Evolutionary conservation across 2,888 invertebrate genomes (phyloP), one percentile per base, ranked within the genome.

Genomic region (Xanthorhoe designata): DNA sequence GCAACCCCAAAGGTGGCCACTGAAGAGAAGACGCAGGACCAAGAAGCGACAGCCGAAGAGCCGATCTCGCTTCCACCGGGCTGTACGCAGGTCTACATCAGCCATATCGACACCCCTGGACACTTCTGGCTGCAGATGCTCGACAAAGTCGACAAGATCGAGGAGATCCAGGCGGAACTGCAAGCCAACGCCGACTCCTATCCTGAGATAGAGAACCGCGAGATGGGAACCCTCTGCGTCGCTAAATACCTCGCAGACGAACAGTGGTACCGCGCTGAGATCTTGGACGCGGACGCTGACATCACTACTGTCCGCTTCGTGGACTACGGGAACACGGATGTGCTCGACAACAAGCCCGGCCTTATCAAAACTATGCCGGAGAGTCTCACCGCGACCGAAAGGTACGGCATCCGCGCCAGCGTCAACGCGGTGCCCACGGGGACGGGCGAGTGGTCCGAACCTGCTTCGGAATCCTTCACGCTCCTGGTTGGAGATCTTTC

Each of bases 241-340:
- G 98, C 98, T 0, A 96, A 96, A 78, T 98, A 97, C 84, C 95
- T 96, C 0, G 96, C 95, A 1, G 98, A 99, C 81, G 96, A 96
- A 49, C 95, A 95, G 71, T 99, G 99, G 99, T 99, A 99, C 86
- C 95, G 99, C 65, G 99, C 98, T 0, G 96, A 96, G 81, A 96
- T 99, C 8, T 94, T 98, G 49, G 98, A 97, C 81, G 95, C 96
- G 0, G 96, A 96, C 70, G 94, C 95, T 6, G 97, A 97, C 70
- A 95, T 97, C 47, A 96, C 96, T 9, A 96, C 96, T 0, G 95
- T 97, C 0, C 94, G 96, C 38, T 97, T 97, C 76, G 94, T 97
- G 13, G 97, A 97, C 81, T 97, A 95, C 76, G 97, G 97, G 9
- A 97, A 97, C 78, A 96, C 96, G 0, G 97, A 97, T 75, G 95